Evolutionary conservation across 1,140 invertebrate species (phyloP), one percentile per base, ranked within the genome.

Genomic region (Ridgeia piscesae): DNA sequence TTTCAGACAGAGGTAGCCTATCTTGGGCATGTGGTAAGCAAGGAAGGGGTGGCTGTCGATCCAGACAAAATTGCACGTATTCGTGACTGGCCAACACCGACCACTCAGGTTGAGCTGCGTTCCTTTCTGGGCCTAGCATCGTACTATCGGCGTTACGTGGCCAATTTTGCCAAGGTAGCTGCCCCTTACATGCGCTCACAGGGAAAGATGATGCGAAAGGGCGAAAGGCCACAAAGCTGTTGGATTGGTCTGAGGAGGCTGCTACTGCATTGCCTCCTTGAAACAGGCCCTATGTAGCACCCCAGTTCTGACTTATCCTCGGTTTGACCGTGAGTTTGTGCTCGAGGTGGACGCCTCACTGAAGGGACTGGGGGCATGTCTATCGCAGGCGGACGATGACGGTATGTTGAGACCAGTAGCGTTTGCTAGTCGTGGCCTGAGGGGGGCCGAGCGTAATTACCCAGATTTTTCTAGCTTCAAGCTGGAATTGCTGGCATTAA

Each of bases 1-100:
- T 92, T 92, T 34, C 89, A 88, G 34, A 21, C n/a, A 1, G 4
- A 92, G 27, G 33, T 93, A 33, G 27, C 31, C n/a, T 90, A 92
- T 58, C 33, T 92, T 33, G 34, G 89, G 92, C 93, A 92, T 34
- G 50, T 50, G 91, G 91, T 92, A 31, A 50, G 34, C 35, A 34
- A 92, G 50, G 33, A 48, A 58, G 14, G 91, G 31, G 34, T 11
- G 2, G 14, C 35, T 1, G 35, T 34, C 34, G 91, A 92, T 31
- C 50, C 17, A 8, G 31, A 58, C n/a, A n/a, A n/a, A n/a, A n/a
- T n/a, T n/a, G 48, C 35, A 33, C 35, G 35, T n/a, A 58, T 92
- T 14, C 58, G 35, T 33, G 31, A 58, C 33, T 92, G 91, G 91
- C 88, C 50, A 33, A 34, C 34, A 8, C 91, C 58, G 17, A 33